A percentile compares a stretch with the other conserved stretches of the same genome.
Conservation (phyloP, 2,113 vertebrate genomes). For the Rhagologus leucostigma region DNA sequence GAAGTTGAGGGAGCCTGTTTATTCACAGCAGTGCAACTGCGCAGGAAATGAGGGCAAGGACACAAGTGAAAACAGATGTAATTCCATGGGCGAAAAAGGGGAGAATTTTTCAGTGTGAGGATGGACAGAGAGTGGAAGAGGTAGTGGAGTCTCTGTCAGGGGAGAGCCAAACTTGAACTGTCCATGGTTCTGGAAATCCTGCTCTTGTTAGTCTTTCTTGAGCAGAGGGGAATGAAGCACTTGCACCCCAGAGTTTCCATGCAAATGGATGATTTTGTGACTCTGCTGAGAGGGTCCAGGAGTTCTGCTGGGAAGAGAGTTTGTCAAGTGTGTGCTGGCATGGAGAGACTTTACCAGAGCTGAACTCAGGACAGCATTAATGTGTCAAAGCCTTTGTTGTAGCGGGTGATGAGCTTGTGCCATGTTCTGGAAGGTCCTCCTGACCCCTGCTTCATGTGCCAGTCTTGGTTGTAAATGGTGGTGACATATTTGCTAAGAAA, state of each 20-base stretch:
- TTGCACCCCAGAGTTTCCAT: background rate
- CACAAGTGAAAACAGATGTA: background rate
- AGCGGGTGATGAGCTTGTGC: too few relatives aligned
- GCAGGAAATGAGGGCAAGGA: background rate
- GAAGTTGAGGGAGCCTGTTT: background rate
- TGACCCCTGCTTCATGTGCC: accelerated
- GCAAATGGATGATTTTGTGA: too few relatives aligned
- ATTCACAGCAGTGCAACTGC: too few relatives aligned
- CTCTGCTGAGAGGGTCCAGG: background rate
- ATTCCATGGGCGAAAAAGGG: too few relatives aligned
- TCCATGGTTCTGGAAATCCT: background rate
- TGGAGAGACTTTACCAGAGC: background rate
- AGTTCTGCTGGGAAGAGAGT: background rate
- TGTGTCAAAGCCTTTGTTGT: background rate
- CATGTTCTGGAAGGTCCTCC: background rate
- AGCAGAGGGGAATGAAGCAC: background rate
- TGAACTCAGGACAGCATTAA: background rate
- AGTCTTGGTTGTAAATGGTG: too few relatives aligned
- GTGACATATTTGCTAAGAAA: too few relatives aligned
- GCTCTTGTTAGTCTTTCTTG: background rate
- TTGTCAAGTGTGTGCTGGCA: background rate
- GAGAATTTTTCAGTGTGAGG: background rate
- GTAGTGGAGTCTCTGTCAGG: too few relatives aligned
- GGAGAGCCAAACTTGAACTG: background rate
- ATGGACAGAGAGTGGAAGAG: background rate